These are phyloP conservation scores for Colaptes auratus DNA, from an alignment of 2,113 vertebrate species.

Conservation along the genomic window DNA sequence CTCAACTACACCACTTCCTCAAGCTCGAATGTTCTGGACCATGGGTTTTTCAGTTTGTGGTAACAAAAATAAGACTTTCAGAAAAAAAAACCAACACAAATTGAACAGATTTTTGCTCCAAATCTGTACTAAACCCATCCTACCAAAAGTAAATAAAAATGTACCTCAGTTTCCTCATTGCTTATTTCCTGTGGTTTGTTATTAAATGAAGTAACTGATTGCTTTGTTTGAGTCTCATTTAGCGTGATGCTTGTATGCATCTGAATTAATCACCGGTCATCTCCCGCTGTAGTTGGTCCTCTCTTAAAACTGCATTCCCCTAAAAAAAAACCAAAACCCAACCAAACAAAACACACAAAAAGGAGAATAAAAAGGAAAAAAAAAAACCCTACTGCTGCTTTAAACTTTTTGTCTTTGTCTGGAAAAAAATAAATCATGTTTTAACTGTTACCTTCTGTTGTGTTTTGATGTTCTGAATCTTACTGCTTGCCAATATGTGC, in stretches of 20 bases:
- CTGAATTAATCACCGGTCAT: background rate
- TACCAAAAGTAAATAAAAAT: background rate
- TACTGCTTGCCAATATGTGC: background rate
- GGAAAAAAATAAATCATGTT: background rate
- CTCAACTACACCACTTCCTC: background rate
- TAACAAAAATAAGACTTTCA: background rate
- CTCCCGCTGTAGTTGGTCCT: background rate
- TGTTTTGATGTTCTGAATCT: background rate
- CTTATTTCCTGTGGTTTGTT: background rate
- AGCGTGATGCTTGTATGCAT: background rate
- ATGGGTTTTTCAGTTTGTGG: background rate
- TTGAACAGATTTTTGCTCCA: background rate
- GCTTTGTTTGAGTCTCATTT: background rate
- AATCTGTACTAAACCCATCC: background rate
- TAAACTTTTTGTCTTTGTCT: background rate
- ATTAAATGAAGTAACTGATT: background rate
- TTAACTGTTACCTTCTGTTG: background rate
- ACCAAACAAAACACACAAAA: no score
- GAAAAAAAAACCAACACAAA: background rate
- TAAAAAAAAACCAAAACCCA: background rate
- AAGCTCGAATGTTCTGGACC: background rate
- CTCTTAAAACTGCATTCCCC: background rate
- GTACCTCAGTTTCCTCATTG: background rate
- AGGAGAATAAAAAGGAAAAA: background rate
- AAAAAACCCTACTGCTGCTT: background rate